Evolutionary conservation across 2,888 invertebrate genomes (phyloP).

Genomic region (Eupithecia vulgata): DNA sequence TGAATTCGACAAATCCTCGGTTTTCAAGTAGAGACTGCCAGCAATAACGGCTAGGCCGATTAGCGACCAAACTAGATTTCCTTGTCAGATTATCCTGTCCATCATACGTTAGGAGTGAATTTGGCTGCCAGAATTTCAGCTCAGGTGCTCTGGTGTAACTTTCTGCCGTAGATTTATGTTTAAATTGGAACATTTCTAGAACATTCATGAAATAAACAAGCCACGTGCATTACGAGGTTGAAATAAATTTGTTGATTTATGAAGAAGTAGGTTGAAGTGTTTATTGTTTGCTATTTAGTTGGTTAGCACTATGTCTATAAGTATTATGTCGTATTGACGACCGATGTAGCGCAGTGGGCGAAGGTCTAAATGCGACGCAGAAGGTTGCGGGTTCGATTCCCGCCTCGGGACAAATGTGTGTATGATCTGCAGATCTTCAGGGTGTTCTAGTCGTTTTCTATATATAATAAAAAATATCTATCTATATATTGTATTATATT

Average conservation of each 20-base stretch:
- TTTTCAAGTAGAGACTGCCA: constrained; percentile 50
- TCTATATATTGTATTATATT: too few species aligned
- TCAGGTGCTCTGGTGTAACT: constrained; percentile 50
- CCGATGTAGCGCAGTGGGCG: too few species aligned
- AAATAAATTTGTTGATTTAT: background rate
- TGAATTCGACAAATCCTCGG: constrained; percentile 51
- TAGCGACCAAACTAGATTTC: constrained; percentile 75
- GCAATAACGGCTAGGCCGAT: constrained; percentile 67
- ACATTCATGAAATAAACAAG: constrained; percentile 3
- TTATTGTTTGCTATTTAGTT: background rate
- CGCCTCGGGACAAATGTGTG: too few species aligned
- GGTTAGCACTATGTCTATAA: too few species aligned
- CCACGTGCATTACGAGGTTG: background rate
- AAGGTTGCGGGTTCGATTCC: too few species aligned
- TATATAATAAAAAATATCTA: too few species aligned
- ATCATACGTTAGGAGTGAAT: constrained; percentile 64
- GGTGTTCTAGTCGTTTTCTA: too few species aligned
- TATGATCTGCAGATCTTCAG: too few species aligned
- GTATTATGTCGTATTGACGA: too few species aligned
- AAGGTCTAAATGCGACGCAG: too few species aligned
- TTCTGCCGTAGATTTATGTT: constrained; percentile 22
- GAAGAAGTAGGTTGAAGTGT: background rate
- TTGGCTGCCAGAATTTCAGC: constrained; percentile 58
- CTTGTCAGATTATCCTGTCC: constrained; percentile 73
- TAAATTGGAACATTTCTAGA: constrained; percentile 20